Conservation (phyloP, 2,888 invertebrate species). For the Thera britannica region DNA sequence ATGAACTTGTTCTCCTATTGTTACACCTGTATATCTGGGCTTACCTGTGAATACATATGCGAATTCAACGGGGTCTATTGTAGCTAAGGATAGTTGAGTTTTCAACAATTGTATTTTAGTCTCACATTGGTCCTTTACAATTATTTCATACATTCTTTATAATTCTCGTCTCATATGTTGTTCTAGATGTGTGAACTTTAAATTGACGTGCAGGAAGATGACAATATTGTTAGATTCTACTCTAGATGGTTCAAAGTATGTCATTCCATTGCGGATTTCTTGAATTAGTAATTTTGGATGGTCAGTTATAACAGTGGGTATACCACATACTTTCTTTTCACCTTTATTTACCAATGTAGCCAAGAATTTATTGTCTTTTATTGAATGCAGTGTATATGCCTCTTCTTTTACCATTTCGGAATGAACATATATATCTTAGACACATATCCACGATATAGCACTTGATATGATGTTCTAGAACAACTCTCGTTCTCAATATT, state of each 20-base stretch:
- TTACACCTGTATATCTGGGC: too few relatives aligned
- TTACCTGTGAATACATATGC: too few relatives aligned
- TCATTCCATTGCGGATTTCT: constrained; percentile 9
- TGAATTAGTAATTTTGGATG: constrained; percentile 15
- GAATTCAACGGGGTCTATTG: too few relatives aligned
- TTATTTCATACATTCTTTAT: constrained; percentile 12
- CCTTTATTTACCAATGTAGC: constrained; percentile 8
- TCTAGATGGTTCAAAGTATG: constrained; percentile 5
- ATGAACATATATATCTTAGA: constrained; percentile 9
- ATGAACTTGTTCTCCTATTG: too few relatives aligned
- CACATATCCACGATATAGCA: constrained; percentile 10
- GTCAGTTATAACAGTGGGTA: constrained; percentile 9
- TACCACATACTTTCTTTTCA: constrained; percentile 4
- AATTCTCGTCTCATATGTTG: constrained; percentile 16
- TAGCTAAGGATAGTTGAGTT: neutral
- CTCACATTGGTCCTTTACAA: constrained; percentile 11
- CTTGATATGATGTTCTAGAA: too few relatives aligned
- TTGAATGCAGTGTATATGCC: constrained; percentile 4
- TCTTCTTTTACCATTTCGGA: neutral
- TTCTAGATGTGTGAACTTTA: constrained; percentile 13
- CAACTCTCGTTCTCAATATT: too few relatives aligned
- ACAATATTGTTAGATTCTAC: constrained; percentile 5
- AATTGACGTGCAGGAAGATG: constrained; percentile 11
- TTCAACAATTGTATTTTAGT: neutral
- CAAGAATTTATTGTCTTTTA: constrained; percentile 14